These are phyloP conservation scores for Pseudochirops cupreus DNA, from an alignment of 2,797 vertebrate genomes.

Conservation along the genomic window DNA sequence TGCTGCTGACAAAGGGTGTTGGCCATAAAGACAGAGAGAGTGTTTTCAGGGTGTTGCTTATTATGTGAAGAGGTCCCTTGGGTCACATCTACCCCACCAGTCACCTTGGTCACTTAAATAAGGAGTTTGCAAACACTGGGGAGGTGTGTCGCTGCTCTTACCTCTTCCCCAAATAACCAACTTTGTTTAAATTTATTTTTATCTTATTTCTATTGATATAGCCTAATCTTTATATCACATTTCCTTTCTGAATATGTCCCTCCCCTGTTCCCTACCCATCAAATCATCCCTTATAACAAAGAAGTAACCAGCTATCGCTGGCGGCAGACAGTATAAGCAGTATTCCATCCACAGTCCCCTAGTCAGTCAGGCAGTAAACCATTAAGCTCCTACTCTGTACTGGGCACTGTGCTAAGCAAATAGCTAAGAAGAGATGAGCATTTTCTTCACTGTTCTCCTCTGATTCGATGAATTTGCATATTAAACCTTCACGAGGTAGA, in stretches of 20 bases:
- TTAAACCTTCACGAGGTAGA: neutral
- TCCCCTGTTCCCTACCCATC: neutral
- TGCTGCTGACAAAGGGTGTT: neutral
- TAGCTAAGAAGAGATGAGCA: neutral
- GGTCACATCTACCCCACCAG: neutral
- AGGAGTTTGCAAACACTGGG: neutral
- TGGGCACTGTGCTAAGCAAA: neutral
- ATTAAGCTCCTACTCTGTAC: neutral
- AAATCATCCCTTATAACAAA: neutral
- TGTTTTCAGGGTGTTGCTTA: conserved; percentile 6
- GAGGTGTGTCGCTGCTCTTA: neutral
- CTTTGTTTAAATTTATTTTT: neutral
- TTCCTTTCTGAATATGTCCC: neutral
- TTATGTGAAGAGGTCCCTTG: neutral
- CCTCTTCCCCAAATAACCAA: neutral
- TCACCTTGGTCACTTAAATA: neutral
- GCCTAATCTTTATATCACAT: neutral
- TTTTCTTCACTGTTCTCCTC: neutral
- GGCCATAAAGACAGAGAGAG: neutral
- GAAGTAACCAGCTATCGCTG: neutral
- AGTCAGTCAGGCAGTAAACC: neutral
- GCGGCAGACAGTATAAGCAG: neutral
- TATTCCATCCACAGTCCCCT: neutral
- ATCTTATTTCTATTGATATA: neutral
- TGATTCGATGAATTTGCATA: neutral